A percentile compares a stretch with the other conserved stretches of the same genome.
Conservation (phyloP, 2,888 invertebrate species). For the Rhagium mordax region DNA sequence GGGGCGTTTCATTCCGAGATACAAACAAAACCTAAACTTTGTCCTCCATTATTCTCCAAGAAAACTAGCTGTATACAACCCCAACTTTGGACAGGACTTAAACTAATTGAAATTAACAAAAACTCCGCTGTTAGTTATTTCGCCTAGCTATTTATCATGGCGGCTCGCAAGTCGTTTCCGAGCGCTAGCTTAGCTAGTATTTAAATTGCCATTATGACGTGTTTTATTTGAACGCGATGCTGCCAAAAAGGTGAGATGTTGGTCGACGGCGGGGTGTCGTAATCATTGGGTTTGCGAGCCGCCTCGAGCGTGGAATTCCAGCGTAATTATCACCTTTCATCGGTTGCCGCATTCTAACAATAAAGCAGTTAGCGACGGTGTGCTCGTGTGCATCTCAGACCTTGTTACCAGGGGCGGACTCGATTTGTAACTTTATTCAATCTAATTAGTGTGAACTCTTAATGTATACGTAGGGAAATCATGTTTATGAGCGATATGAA, state of each 20-base stretch:
- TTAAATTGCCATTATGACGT: constrained; percentile 51
- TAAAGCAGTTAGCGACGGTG: constrained; percentile 49
- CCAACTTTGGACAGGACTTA: not conserved
- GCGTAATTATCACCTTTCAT: constrained; percentile 56
- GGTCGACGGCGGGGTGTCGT: constrained; percentile 48
- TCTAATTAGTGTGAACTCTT: too few relatives aligned
- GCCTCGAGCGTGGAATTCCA: constrained; percentile 52
- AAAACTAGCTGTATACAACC: not conserved
- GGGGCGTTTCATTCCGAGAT: not conserved
- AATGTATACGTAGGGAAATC: too few relatives aligned
- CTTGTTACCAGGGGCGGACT: constrained; percentile 34
- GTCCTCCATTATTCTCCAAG: not conserved
- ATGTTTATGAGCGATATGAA: too few relatives aligned
- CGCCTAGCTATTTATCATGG: not conserved
- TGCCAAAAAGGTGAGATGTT: constrained; percentile 54
- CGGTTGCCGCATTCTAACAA: constrained; percentile 50
- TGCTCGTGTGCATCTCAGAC: constrained; percentile 40
- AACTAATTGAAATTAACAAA: constrained; percentile 10
- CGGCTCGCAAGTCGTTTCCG: not conserved
- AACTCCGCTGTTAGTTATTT: not conserved
- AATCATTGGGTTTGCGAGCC: constrained; percentile 51
- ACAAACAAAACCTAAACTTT: not conserved
- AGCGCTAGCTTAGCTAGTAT: constrained; percentile 30
- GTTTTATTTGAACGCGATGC: constrained; percentile 38
- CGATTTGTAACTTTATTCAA: too few relatives aligned